phyloP scores from a whole-genome alignment of 1,140 invertebrate species.

The Sinella curviseta region DNA sequence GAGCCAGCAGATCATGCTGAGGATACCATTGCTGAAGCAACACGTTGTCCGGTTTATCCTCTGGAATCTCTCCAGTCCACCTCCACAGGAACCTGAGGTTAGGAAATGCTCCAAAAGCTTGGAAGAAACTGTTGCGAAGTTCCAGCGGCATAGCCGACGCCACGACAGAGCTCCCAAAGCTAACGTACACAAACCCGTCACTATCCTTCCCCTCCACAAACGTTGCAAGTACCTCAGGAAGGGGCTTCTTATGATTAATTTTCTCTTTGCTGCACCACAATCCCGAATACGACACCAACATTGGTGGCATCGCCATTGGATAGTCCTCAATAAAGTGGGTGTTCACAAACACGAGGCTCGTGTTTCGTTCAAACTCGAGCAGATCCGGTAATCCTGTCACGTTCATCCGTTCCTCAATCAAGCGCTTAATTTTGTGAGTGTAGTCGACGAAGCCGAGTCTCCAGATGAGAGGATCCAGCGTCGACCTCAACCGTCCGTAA shows the following conservation, averaged over 20 bases:
- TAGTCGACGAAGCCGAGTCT: no score
- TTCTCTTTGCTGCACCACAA: not conserved
- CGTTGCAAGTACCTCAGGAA: no score
- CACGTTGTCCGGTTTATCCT: not conserved
- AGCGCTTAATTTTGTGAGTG: no score
- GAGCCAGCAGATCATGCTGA: not conserved
- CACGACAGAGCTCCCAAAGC: not conserved
- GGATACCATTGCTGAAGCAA: not conserved
- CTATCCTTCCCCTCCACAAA: no score
- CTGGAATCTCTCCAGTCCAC: not conserved
- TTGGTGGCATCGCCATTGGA: not conserved
- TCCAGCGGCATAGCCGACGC: not conserved
- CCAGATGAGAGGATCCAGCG: no score
- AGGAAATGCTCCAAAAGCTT: not conserved
- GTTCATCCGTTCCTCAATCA: not conserved
- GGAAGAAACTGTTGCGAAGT: not conserved
- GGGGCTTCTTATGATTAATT: not conserved
- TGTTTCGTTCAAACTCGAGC: not conserved
- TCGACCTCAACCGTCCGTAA: not conserved
- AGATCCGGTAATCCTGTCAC: not conserved
- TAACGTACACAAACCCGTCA: no score
- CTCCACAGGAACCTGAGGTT: constrained; percentile 9
- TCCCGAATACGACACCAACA: not conserved
- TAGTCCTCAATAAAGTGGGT: not conserved
- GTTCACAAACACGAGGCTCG: not conserved